Conservation (phyloP, 2,113 vertebrate genomes). For the Pterocles burchelli region DNA sequence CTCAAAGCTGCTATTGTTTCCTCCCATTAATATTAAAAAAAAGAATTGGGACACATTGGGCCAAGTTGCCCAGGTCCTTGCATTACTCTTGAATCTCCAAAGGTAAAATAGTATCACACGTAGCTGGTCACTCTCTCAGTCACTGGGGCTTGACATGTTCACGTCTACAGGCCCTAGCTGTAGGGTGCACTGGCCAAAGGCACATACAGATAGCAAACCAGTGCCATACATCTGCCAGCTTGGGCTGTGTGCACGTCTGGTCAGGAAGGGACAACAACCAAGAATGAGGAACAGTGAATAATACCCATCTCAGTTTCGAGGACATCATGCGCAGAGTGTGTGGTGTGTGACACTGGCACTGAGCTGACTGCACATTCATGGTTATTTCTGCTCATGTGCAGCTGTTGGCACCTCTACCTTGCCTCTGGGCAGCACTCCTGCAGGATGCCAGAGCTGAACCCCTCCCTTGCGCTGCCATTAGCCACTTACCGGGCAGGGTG, state of each 20-base stretch:
- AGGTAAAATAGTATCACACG: not conserved
- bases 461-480: fast-evolving
- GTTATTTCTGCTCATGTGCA: not conserved
- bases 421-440: not conserved
- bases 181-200: not conserved
- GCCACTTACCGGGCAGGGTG: not conserved
- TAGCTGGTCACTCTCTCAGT: not conserved
- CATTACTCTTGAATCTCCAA: not conserved
- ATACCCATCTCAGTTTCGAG: not conserved
- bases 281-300: constrained; percentile 16
- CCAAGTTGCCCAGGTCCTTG: not conserved
- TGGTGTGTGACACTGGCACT: not conserved
- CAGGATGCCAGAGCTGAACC: not conserved
- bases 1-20: not conserved
- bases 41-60: not conserved
- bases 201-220: not conserved
- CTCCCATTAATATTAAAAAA: not conserved
- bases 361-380: not conserved
- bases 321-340: not conserved
- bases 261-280: not conserved
- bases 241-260: fast-evolving
- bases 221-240: not conserved
- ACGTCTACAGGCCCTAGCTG: fast-evolving
- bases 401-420: not conserved
- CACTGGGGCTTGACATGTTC: not conserved